Base-by-base conservation (phyloP, 2,888 invertebrate genomes). In the Lepidonotus clava region DNA sequence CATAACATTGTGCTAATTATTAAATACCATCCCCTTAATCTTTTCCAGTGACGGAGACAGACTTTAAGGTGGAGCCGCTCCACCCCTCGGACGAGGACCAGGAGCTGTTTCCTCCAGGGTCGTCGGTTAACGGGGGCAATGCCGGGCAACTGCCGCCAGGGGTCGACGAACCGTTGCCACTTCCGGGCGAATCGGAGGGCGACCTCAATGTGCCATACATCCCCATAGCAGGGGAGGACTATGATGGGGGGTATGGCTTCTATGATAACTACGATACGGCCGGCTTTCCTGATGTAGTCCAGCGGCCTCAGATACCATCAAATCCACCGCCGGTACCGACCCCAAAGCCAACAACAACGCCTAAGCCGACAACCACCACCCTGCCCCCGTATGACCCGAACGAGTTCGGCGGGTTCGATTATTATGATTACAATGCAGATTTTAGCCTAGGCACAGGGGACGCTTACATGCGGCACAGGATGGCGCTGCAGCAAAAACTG, bases 401-500 rank as follows among this genome's bases (percentile, higher is more conserved):
- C 24, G 24, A 61, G 5, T 61, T 28, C 28, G 8, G 18, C 46
- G 18, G 18, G 8, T 46, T 46, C 18, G 21, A 61, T 28, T 24
- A 61, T 14, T 61, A 61, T 28, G 61, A 61, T 11, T 61, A 61
- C 28, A 14, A 18, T 11, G 28, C 24, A 32, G 24, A 61, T 28
- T 11, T 28, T 28, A 32, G 61, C 1, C 28, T 11, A 4, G 14
- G 4, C 28, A 32, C 28, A 1, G 61, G 61, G 11, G 61, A 61
- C 28, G 61, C 61, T n/a, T 61, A n/a, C 28, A n/a, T 11, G 28
- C 24, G 24, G 11, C 61, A 61, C 28, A 24, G 61, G 1, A 24
- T 28, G 61, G 61, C 61, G 28, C 61, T 61, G 61, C 61, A 32
- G 14, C 61, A 61, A 61, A 61, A 61, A 61, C 61, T 61, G 5